A percentile compares a stretch with the other conserved stretches of the same genome.
Evolutionary conservation across 2,888 invertebrate genomes (phyloP).

Genomic region (Deilephila porcellus): DNA sequence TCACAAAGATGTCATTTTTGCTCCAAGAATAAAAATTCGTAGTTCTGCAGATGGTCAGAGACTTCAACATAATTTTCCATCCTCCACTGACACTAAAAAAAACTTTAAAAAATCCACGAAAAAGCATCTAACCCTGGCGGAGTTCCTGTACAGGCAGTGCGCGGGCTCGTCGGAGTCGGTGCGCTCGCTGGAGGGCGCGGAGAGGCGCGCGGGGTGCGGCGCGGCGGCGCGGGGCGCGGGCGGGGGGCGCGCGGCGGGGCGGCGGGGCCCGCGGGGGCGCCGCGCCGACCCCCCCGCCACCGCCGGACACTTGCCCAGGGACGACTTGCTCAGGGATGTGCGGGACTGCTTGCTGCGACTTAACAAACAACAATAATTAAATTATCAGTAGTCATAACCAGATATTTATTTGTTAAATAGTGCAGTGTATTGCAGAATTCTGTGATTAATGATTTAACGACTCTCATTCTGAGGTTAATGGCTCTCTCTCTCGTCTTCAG

Average conservation of each 20-base stretch:
- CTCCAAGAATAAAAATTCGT: too few relatives aligned
- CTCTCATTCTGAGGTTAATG: too few relatives aligned
- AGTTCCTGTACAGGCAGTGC: slow-evolving; percentile 58
- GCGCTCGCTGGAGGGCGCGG: slow-evolving; percentile 75
- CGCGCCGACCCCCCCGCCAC: slow-evolving; percentile 35
- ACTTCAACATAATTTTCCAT: too few relatives aligned
- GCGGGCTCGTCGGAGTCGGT: slow-evolving; percentile 76
- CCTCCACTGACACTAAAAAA: too few relatives aligned
- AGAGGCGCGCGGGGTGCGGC: slow-evolving; percentile 45
- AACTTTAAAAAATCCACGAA: background rate
- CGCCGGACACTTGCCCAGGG: slow-evolving; percentile 43
- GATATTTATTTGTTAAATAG: background rate
- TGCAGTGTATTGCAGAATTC: too few relatives aligned
- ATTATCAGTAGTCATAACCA: background rate
- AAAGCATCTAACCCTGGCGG: slow-evolving; percentile 32
- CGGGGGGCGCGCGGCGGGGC: slow-evolving; percentile 40
- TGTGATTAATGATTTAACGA: too few relatives aligned
- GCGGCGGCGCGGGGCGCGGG: slow-evolving; percentile 41
- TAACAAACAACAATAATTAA: slow-evolving; percentile 20
- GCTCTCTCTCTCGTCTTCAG: too few relatives aligned
- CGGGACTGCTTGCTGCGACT: slow-evolving; percentile 72
- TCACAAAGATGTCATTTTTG: too few relatives aligned
- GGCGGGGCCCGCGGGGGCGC: slow-evolving; percentile 52
- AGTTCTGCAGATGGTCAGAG: too few relatives aligned
- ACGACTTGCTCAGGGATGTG: slow-evolving; percentile 53